Conservation (phyloP, 2,888 invertebrate species). For the Hoplodrina ambigua region DNA sequence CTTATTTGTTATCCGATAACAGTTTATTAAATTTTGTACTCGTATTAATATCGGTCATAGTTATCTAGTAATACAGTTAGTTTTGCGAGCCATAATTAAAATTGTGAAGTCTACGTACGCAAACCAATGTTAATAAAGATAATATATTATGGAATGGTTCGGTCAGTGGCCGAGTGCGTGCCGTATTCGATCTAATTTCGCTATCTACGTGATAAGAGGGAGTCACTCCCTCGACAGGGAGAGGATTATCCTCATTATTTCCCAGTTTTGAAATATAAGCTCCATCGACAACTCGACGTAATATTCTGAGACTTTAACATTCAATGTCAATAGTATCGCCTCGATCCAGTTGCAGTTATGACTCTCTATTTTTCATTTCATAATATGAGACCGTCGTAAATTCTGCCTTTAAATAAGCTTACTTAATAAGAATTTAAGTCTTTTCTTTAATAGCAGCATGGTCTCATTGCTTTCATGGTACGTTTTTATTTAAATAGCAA, state of each 20-base stretch:
- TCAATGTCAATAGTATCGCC: slow-evolving; percentile 51
- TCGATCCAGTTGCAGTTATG: slow-evolving; percentile 58
- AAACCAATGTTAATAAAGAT: slow-evolving; percentile 84
- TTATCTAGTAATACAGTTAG: slow-evolving; percentile 80
- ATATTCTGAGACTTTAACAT: slow-evolving; percentile 44
- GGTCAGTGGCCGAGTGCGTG: slow-evolving; percentile 80
- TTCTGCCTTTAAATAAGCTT: slow-evolving; percentile 73
- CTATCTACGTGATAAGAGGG: slow-evolving; percentile 85
- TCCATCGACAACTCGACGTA: slow-evolving; percentile 60
- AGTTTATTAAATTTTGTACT: slow-evolving; percentile 85
- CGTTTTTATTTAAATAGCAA: slow-evolving; percentile 89
- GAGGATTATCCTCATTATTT: slow-evolving; percentile 86
- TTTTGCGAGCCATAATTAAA: slow-evolving; percentile 81
- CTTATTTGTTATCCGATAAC: slow-evolving; percentile 82
- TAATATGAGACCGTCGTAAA: slow-evolving; percentile 71
- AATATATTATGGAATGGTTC: slow-evolving; percentile 75
- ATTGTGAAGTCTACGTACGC: slow-evolving; percentile 76
- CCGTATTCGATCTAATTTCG: slow-evolving; percentile 79
- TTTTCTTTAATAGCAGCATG: slow-evolving; percentile 75
- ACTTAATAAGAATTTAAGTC: slow-evolving; percentile 76
- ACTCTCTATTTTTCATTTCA: slow-evolving; percentile 66
- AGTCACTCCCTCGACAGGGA: slow-evolving; percentile 73
- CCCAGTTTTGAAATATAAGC: slow-evolving; percentile 74
- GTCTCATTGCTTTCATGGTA: slow-evolving; percentile 83
- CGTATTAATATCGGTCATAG: slow-evolving; percentile 78